Evolutionary conservation across 2,113 vertebrate species (phyloP).

Genomic region (Acrocephalus arundinaceus): DNA sequence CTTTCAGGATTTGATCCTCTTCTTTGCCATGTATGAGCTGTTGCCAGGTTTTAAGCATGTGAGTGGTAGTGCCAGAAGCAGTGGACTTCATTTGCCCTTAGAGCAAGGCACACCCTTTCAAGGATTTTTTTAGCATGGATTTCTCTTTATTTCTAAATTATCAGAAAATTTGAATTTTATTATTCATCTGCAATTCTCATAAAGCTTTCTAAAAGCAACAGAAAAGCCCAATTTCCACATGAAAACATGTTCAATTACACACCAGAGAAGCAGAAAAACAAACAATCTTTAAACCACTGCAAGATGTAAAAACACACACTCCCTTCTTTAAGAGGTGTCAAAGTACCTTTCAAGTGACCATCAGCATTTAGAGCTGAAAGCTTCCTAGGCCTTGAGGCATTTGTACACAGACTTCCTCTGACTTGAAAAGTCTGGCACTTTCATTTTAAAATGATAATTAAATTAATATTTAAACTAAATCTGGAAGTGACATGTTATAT

Average conservation of each 20-base stretch:
- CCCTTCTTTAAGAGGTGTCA: background rate
- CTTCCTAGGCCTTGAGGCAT: background rate
- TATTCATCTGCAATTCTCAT: background rate
- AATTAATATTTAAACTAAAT: background rate
- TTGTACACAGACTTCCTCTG: background rate
- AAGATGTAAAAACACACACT: background rate
- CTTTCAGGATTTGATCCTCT: background rate
- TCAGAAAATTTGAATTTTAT: background rate
- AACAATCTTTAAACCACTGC: background rate
- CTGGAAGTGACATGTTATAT: background rate
- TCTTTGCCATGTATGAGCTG: background rate
- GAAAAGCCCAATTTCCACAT: background rate
- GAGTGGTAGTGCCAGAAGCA: background rate
- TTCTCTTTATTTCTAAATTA: background rate
- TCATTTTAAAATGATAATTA: background rate
- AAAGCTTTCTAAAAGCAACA: background rate
- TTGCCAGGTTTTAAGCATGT: background rate
- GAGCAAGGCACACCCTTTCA: background rate
- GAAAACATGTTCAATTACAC: background rate
- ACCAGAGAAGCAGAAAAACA: background rate
- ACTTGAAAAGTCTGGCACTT: background rate
- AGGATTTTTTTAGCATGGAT: background rate
- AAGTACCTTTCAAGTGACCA: slow-evolving; percentile 6
- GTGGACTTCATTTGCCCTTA: background rate
- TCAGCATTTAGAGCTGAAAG: background rate